Conservation (phyloP, 2,113 vertebrate species). For the Rhinoderma darwinii region DNA sequence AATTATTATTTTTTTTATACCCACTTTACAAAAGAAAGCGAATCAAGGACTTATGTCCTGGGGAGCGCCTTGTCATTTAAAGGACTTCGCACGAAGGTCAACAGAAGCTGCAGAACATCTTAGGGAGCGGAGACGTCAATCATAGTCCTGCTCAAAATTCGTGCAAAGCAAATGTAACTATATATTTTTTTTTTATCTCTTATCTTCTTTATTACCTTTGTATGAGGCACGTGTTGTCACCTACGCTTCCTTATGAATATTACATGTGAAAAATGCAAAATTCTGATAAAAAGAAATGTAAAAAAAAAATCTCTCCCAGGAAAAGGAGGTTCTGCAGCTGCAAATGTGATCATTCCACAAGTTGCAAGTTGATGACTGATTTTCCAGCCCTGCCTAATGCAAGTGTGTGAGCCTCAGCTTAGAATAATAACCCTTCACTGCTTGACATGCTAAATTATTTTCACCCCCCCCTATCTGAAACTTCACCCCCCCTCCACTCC, state of each 20-base stretch:
- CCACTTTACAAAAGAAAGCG: too few species aligned
- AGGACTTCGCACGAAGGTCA: too few species aligned
- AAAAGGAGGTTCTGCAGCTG: background rate
- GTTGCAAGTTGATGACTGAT: background rate
- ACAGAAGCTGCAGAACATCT: background rate
- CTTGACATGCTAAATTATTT: background rate
- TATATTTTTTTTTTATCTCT: too few species aligned
- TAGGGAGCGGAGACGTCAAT: background rate
- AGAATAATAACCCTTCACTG: background rate
- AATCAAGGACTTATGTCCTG: too few species aligned
- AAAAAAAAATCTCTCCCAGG: background rate
- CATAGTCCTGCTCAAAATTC: too few species aligned
- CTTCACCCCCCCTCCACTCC: background rate
- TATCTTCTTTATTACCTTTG: background rate
- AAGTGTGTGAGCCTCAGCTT: background rate
- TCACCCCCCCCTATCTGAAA: background rate
- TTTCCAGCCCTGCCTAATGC: background rate
- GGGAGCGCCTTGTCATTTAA: too few species aligned
- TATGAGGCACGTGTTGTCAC: background rate
- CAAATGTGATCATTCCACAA: constrained; percentile 10
- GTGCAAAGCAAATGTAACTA: too few species aligned
- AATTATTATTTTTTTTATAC: too few species aligned
- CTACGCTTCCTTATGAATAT: too few species aligned
- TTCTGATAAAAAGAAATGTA: background rate
- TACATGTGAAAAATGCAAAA: background rate